Conservation (phyloP, 2,113 vertebrate species). For the Lontra canadensis region DNA sequence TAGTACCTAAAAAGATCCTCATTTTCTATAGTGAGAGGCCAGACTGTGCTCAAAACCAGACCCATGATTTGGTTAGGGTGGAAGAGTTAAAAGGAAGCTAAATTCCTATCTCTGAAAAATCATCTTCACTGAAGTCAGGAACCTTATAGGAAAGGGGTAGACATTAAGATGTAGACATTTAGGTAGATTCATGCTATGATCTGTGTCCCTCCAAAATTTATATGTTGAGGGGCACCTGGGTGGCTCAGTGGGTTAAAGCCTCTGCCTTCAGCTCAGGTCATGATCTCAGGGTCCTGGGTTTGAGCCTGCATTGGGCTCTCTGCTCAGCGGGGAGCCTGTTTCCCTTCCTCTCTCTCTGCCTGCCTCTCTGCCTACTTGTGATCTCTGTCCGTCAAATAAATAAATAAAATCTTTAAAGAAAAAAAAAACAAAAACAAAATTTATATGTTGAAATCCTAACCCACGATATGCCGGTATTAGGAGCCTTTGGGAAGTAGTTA, state of each 20-base stretch:
- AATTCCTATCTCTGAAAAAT: not conserved
- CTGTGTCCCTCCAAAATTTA: not conserved
- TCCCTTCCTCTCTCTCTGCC: too few species aligned
- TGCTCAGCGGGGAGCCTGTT: too few species aligned
- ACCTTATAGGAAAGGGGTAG: not conserved
- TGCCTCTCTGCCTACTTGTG: too few species aligned
- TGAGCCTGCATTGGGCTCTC: too few species aligned
- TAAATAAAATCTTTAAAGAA: too few species aligned
- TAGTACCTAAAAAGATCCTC: too few species aligned
- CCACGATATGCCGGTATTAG: not conserved
- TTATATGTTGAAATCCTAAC: not conserved
- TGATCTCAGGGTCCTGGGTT: too few species aligned
- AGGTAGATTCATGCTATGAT: not conserved
- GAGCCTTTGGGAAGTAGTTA: not conserved
- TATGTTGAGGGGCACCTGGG: not conserved
- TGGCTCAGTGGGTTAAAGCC: too few species aligned
- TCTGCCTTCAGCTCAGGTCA: too few species aligned
- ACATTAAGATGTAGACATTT: not conserved
- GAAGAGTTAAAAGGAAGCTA: not conserved
- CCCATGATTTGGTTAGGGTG: not conserved
- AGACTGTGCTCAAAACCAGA: not conserved
- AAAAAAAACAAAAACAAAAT: not conserved
- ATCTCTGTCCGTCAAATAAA: too few species aligned
- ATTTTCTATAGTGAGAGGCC: not conserved
- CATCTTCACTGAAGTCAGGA: not conserved